Conservation (phyloP, 2,797 vertebrate genomes). For the Acrossocheilus wenchowensis region DNA sequence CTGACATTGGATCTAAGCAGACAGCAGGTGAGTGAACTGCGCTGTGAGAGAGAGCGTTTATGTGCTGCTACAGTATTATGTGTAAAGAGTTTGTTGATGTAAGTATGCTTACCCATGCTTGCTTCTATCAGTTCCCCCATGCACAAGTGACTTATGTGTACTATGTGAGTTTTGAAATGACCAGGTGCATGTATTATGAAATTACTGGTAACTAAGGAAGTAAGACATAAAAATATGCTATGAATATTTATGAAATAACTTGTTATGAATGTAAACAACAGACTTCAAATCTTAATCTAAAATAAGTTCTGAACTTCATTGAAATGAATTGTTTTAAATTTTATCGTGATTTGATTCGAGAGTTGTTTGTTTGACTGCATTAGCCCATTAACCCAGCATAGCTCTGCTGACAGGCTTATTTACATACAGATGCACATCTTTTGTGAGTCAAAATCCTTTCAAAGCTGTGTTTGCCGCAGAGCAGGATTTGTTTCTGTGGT, state of each 20-base stretch:
- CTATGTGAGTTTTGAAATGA: neutral
- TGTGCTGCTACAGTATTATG: slow-evolving; percentile 16
- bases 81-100: slow-evolving; percentile 10
- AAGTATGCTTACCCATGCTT: neutral
- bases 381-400: neutral
- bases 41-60: slow-evolving; percentile 3
- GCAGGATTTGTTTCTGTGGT: slow-evolving; percentile 30
- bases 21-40: slow-evolving; percentile 54
- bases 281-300: neutral
- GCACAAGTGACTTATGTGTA: neutral
- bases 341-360: neutral
- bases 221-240: neutral
- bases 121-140: neutral
- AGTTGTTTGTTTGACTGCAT: neutral
- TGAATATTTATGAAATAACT: too few relatives aligned
- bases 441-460: slow-evolving; percentile 30
- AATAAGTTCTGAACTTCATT: neutral
- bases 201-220: neutral
- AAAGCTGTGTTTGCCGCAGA: slow-evolving; percentile 24
- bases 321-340: neutral
- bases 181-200: neutral
- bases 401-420: neutral
- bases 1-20: slow-evolving; percentile 52
- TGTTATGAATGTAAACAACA: neutral
- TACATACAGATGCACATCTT: slow-evolving; percentile 31